Evolutionary conservation across 2,113 vertebrate species (phyloP).

Genomic region (Trematocara zebra): DNA sequence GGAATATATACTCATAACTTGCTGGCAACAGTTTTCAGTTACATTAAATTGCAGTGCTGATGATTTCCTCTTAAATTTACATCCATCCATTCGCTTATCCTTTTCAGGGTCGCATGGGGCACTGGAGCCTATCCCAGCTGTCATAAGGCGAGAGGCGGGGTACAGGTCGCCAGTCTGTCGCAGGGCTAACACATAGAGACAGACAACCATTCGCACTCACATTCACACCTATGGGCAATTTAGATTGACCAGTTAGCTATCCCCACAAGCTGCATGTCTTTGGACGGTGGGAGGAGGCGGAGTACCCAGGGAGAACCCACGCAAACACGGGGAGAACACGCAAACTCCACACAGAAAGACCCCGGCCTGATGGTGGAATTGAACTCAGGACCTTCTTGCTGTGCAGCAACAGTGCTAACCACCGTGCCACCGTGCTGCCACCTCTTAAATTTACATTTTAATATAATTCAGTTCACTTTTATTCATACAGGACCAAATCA

Average conservation of each 20-base stretch:
- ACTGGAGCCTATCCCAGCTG: too few relatives aligned
- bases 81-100: background rate
- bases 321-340: too few relatives aligned
- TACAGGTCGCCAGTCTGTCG: too few relatives aligned
- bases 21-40: background rate
- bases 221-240: background rate
- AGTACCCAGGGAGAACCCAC: too few relatives aligned
- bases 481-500: background rate
- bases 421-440: background rate
- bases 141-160: too few relatives aligned
- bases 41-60: background rate
- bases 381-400: background rate
- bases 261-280: too few relatives aligned
- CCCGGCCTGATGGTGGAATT: fast-evolving
- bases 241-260: too few relatives aligned
- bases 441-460: background rate
- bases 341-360: too few relatives aligned
- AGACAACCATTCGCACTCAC: too few relatives aligned
- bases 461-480: background rate
- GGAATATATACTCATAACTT: background rate
- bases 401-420: background rate
- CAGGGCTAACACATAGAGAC: too few relatives aligned
- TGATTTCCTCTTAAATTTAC: background rate
- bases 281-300: fast-evolving
- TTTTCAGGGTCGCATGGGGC: fast-evolving